A percentile compares a stretch with the other conserved stretches of the same genome.
Evolutionary conservation across 1,140 invertebrate species (phyloP).

Genomic region (Subanguina moxae): DNA sequence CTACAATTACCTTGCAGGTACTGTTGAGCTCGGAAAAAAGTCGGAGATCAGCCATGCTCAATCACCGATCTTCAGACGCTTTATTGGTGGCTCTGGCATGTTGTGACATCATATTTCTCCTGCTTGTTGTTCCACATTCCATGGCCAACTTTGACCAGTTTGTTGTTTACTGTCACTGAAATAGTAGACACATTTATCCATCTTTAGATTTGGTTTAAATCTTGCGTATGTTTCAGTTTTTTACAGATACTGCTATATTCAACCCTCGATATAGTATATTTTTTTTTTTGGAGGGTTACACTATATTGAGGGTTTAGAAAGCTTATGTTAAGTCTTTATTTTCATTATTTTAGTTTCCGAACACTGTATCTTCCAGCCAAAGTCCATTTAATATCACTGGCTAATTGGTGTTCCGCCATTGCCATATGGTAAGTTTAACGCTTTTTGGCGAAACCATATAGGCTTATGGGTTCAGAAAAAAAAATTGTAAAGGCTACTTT

Average conservation of each 20-base stretch:
- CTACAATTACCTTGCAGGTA: conserved; percentile 21
- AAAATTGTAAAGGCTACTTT: too few relatives aligned
- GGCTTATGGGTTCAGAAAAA: too few relatives aligned
- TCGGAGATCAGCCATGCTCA: not conserved
- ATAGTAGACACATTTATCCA: too few relatives aligned
- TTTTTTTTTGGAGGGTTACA: too few relatives aligned
- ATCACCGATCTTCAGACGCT: conserved; percentile 28
- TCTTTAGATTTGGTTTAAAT: too few relatives aligned
- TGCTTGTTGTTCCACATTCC: conserved; percentile 42
- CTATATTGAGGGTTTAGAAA: too few relatives aligned
- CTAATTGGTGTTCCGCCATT: conserved; percentile 48
- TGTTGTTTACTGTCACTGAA: conserved; percentile 12
- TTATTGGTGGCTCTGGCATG: conserved; percentile 43
- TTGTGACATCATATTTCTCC: conserved; percentile 46
- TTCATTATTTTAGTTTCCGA: conserved; percentile 28
- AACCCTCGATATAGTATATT: too few relatives aligned
- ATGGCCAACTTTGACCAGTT: conserved; percentile 45
- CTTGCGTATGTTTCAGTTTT: too few relatives aligned
- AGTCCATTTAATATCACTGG: conserved; percentile 42
- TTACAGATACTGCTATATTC: too few relatives aligned
- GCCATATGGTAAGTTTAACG: conserved; percentile 37
- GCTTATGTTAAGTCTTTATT: too few relatives aligned
- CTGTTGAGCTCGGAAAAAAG: not conserved
- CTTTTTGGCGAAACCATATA: too few relatives aligned
- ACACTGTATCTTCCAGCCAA: conserved; percentile 34